A percentile compares a stretch with the other conserved stretches of the same genome.
Conservation (phyloP, 2,888 invertebrate species). For the Galerucella nymphaeae region DNA sequence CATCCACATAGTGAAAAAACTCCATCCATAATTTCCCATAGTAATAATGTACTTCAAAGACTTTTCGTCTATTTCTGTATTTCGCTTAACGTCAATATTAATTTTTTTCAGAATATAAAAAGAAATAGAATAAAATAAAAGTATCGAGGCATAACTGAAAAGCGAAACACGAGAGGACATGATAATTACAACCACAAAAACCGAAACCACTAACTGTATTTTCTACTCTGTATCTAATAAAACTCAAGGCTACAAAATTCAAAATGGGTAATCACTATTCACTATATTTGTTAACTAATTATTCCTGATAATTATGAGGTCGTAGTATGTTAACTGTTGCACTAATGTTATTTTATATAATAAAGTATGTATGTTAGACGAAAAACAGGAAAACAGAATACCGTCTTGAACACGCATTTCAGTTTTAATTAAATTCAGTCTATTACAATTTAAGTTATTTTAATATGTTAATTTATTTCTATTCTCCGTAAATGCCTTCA, state of each 20-base stretch:
- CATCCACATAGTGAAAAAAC: constrained; percentile 32
- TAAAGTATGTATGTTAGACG: too few species aligned
- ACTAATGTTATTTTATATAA: too few species aligned
- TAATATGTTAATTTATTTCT: too few species aligned
- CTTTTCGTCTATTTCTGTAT: not conserved
- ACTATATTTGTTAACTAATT: not conserved
- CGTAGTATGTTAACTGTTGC: too few species aligned
- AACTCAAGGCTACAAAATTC: not conserved
- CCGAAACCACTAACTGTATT: not conserved
- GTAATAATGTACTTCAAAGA: not conserved
- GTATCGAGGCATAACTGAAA: not conserved
- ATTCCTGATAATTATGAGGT: too few species aligned
- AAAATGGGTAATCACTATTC: not conserved
- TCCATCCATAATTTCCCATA: constrained; percentile 5
- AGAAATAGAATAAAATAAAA: not conserved
- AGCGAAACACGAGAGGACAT: not conserved
- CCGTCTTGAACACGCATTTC: too few species aligned
- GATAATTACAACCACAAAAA: not conserved
- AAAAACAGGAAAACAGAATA: too few species aligned
- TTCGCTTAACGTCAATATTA: not conserved
- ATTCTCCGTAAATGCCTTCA: too few species aligned
- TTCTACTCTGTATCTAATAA: too few species aligned
- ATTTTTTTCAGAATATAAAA: not conserved
- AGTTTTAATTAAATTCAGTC: too few species aligned
- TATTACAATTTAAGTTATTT: too few species aligned